Conservation (phyloP, 2,113 vertebrate genomes). For the Gymnocephalus cernua region DNA sequence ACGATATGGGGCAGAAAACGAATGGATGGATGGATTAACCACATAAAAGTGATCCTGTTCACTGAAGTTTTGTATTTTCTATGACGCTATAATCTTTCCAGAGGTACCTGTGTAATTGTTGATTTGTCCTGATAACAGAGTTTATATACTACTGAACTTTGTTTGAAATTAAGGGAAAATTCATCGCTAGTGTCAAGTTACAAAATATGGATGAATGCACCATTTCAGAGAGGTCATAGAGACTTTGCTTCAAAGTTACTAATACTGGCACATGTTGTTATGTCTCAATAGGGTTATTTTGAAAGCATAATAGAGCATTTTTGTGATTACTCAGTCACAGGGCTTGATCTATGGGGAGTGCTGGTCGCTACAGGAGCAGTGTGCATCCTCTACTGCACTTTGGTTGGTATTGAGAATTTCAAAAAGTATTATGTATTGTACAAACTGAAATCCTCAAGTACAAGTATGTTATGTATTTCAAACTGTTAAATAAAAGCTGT, state of each 20-base stretch:
- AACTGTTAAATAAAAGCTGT: background rate
- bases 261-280: background rate
- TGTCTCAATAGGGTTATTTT: background rate
- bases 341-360: slow-evolving; percentile 87
- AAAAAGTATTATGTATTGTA: background rate
- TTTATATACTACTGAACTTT: background rate
- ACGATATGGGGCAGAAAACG: background rate
- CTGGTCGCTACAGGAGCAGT: slow-evolving; percentile 85
- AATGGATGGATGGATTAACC: too few relatives aligned
- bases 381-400: slow-evolving; percentile 87
- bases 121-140: slow-evolving; percentile 1
- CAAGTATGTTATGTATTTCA: background rate
- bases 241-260: background rate
- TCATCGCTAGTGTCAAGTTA: background rate
- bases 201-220: background rate
- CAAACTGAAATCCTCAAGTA: background rate
- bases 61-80: background rate
- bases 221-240: background rate
- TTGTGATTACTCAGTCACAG: slow-evolving; percentile 79
- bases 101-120: background rate
- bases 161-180: background rate
- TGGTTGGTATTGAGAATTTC: slow-evolving; percentile 78
- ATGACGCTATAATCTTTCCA: background rate
- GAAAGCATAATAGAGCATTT: slow-evolving; percentile 5
- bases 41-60: background rate